Conservation (phyloP, 2,888 invertebrate genomes). For the Hirtodrosophila cameraria region DNA sequence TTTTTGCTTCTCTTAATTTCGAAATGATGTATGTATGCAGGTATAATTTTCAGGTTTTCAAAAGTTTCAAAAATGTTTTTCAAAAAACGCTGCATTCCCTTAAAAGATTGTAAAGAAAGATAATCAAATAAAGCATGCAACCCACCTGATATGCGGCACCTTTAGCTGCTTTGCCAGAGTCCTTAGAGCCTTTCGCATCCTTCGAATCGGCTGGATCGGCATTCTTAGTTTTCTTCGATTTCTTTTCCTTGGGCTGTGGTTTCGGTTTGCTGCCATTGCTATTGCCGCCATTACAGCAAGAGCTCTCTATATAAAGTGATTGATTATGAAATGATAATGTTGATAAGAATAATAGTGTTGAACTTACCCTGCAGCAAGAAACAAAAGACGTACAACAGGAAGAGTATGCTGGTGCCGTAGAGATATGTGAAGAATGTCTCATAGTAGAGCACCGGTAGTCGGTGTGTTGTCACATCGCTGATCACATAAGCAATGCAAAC, state of each 20-base stretch:
- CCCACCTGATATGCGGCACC: constrained; percentile 89
- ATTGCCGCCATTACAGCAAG: constrained; percentile 89
- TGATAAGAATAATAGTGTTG: not conserved
- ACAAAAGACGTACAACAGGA: constrained; percentile 96
- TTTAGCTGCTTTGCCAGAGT: constrained; percentile 87
- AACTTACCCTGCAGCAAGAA: constrained; percentile 92
- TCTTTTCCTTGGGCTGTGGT: constrained; percentile 88
- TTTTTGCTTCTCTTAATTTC: too few species aligned
- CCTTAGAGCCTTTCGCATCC: constrained; percentile 86
- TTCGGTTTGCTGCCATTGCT: constrained; percentile 86
- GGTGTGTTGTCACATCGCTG: constrained; percentile 96
- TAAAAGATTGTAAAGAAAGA: too few species aligned
- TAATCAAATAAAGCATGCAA: not conserved
- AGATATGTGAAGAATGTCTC: constrained; percentile 98
- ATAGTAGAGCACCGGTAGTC: constrained; percentile 95
- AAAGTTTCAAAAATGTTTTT: too few species aligned
- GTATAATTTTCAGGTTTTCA: too few species aligned
- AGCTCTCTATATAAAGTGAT: constrained; percentile 88
- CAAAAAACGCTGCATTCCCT: too few species aligned
- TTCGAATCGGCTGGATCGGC: constrained; percentile 86
- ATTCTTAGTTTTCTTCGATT: constrained; percentile 89
- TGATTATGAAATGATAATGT: not conserved
- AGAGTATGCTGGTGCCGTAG: constrained; percentile 96
- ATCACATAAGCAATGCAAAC: constrained; percentile 97
- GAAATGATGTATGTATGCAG: too few species aligned